Conservation (phyloP, 2,113 vertebrate species). For the Thamnaconus septentrionalis region DNA sequence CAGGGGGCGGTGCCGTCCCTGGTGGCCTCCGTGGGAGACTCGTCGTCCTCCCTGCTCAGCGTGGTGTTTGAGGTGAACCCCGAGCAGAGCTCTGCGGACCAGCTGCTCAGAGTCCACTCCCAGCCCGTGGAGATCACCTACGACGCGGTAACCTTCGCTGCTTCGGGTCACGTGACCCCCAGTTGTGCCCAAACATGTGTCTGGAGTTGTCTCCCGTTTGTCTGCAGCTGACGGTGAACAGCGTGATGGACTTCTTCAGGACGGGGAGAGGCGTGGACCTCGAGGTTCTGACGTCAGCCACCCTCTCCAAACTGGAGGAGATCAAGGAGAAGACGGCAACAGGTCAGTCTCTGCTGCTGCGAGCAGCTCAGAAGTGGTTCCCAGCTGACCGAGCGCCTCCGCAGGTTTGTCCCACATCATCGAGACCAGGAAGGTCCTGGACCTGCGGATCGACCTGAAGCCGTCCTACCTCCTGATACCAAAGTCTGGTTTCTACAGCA, state of each 20-base stretch:
- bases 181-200: too few relatives aligned
- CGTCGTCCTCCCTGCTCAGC: slow-evolving; percentile 83
- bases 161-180: background rate
- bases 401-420: slow-evolving; percentile 92
- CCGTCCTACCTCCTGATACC: slow-evolving; percentile 93
- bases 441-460: slow-evolving; percentile 88
- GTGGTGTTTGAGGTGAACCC: slow-evolving; percentile 89
- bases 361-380: background rate
- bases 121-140: slow-evolving; percentile 96
- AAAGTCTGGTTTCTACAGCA: slow-evolving; percentile 83
- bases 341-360: slow-evolving; percentile 67
- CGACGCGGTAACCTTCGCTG: slow-evolving; percentile 82
- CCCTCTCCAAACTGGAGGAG: slow-evolving; percentile 92
- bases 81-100: slow-evolving; percentile 81
- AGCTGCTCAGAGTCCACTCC: slow-evolving; percentile 84
- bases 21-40: slow-evolving; percentile 86
- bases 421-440: slow-evolving; percentile 91
- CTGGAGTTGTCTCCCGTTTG: background rate
- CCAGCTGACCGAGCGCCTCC: background rate
- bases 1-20: slow-evolving; percentile 84
- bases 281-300: slow-evolving; percentile 89
- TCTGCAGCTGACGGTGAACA: slow-evolving; percentile 87
- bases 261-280: slow-evolving; percentile 86
- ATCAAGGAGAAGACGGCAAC: slow-evolving; percentile 93
- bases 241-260: slow-evolving; percentile 89